These are phyloP conservation scores for Perdita meconis DNA, from an alignment of 2,888 invertebrate species.

Conservation along the genomic window DNA sequence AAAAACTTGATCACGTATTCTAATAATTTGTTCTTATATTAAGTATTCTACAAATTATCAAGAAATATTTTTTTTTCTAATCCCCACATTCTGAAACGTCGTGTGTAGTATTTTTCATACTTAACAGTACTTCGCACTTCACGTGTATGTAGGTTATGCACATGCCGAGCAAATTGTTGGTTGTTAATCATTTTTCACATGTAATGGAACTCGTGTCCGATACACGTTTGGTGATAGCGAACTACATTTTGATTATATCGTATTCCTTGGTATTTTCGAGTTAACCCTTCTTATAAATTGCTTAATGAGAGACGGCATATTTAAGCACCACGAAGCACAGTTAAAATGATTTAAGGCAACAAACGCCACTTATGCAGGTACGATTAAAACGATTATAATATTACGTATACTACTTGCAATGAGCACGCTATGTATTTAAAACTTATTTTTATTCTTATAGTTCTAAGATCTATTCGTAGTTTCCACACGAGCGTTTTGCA, in stretches of 20 bases:
- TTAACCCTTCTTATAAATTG: conserved; percentile 35
- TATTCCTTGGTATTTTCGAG: conserved; percentile 32
- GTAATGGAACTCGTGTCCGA: conserved; percentile 15
- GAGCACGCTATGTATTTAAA: not conserved
- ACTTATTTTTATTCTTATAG: not conserved
- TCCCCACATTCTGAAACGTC: too few species aligned
- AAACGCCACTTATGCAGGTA: not conserved
- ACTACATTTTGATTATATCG: conserved; percentile 10
- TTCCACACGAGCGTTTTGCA: too few species aligned
- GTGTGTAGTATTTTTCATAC: too few species aligned
- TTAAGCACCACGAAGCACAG: conserved; percentile 8
- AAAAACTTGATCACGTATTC: too few species aligned
- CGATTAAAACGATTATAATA: conserved; percentile 6
- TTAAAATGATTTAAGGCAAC: conserved; percentile 12
- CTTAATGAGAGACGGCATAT: not conserved
- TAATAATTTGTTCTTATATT: too few species aligned
- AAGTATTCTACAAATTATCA: too few species aligned
- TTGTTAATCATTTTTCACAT: conserved; percentile 28
- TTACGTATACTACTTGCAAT: not conserved
- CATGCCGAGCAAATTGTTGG: conserved; percentile 22
- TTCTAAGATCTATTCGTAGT: too few species aligned
- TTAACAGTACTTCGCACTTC: too few species aligned
- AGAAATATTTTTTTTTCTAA: too few species aligned
- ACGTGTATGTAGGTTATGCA: conserved; percentile 11
- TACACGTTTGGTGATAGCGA: conserved; percentile 7